Base-by-base conservation (phyloP, 2,888 invertebrate species). In the Apodemia mormo region DNA sequence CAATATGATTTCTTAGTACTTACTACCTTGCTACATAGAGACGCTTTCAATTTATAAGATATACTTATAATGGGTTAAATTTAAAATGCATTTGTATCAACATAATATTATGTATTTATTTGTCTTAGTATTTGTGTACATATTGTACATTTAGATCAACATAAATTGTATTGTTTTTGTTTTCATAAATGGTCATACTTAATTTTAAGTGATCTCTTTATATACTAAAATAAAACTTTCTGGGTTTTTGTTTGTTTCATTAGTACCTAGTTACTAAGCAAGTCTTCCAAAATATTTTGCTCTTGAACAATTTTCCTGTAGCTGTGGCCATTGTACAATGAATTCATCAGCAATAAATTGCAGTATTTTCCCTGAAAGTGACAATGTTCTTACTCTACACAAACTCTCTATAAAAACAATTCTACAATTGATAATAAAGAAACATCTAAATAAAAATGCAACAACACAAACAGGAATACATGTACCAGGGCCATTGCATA, bases 401-500 rank as follows among this genome's bases (percentile, higher is more conserved):
- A 98, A 96, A 83, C 99, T 99, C 90, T 99, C 99, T 67, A 99
- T 94, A 88, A 98, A 99, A 69, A 99, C 94, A 71, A 99, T 97
- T 82, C 95, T 95, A 71, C 95, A 95, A 76, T 96, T 92, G 45
- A 94, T 85, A n/a, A 97, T 80, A 76, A 95, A 96, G 0, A 96
- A 84, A 73, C 96, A 94, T 85, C 96, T 96, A 76, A 96, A 91
- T 0, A 98, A 66, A 82, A 97, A 97, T 22, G 96, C 96, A 69
- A 96, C 94, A 69, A 96, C 78, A 90, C 98, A 98, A 70, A 99
- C 93, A 4, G 99, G 99, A 72, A 99, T 94, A 87, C 99, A 99
- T 7, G 98, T 99, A 8, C 99, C 99, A 64, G 99, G 99, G 0
- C 99, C 99, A 92, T 99, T 99, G 88, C 97, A 98, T 66, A 98